Evolutionary conservation across 2,113 vertebrate species (phyloP).

Genomic region (Pluvialis apricaria): DNA sequence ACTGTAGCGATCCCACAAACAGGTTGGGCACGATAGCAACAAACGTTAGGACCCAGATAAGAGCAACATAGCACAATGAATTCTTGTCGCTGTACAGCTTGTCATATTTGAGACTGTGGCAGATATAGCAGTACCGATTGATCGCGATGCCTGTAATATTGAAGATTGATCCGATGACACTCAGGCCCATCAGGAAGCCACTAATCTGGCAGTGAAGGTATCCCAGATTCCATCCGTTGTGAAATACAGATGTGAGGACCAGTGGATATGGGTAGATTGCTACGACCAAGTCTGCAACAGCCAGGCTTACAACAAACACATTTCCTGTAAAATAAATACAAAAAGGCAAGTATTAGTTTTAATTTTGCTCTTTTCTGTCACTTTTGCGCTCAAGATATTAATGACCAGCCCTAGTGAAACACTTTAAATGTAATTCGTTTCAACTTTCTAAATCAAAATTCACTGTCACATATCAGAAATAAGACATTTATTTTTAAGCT

Average conservation of each 20-base stretch:
- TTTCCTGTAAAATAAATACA: constrained; percentile 83
- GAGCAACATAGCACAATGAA: constrained; percentile 86
- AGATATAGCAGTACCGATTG: constrained; percentile 97
- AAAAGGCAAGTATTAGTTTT: constrained; percentile 39
- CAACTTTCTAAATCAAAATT: neutral
- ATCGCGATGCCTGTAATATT: constrained; percentile 96
- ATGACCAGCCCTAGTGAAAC: neutral
- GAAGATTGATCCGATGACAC: constrained; percentile 95
- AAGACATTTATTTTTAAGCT: neutral
- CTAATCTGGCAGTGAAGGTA: constrained; percentile 92
- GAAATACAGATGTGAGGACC: constrained; percentile 89
- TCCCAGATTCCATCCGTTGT: constrained; percentile 90
- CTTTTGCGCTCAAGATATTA: neutral
- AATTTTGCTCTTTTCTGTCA: neutral
- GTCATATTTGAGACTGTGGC: constrained; percentile 93
- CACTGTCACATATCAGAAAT: neutral
- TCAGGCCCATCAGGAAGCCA: constrained; percentile 94
- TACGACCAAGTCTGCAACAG: constrained; percentile 93
- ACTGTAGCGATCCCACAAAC: constrained; percentile 87
- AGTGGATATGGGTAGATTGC: constrained; percentile 94
- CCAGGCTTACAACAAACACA: constrained; percentile 87
- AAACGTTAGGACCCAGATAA: constrained; percentile 90
- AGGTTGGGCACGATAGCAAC: constrained; percentile 91
- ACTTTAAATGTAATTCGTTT: neutral
- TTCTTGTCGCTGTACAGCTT: constrained; percentile 90